These are phyloP conservation scores for Suillia variegata DNA, from an alignment of 2,888 invertebrate species.

Conservation along the genomic window DNA sequence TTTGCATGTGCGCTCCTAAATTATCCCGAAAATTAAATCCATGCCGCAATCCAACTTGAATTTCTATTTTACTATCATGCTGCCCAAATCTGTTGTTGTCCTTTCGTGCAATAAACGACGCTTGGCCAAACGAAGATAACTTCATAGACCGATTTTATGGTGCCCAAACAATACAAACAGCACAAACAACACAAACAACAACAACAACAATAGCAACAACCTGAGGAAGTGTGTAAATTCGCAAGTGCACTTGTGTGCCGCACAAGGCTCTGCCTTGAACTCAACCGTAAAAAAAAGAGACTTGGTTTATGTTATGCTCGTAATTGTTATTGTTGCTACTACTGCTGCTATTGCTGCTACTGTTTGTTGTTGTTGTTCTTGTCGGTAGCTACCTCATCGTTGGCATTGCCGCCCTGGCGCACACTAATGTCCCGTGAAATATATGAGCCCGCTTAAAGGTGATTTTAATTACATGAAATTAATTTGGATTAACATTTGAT, in stretches of 20 bases:
- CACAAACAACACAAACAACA: no score
- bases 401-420: background rate
- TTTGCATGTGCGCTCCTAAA: no score
- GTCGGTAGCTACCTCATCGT: background rate
- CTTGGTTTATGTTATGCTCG: no score
- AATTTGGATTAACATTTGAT: slow-evolving; percentile 60
- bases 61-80: no score
- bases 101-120: background rate
- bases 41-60: no score
- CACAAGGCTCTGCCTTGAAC: background rate
- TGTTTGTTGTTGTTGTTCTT: background rate
- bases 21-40: no score
- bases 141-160: background rate
- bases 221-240: slow-evolving; percentile 11
- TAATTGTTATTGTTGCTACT: background rate
- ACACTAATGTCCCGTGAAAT: slow-evolving; percentile 32
- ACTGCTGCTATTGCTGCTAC: background rate
- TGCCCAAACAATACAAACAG: no score
- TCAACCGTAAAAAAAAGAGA: background rate
- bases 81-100: no score
- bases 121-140: background rate
- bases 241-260: slow-evolving; percentile 6
- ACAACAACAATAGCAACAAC: no score
- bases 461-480: slow-evolving; percentile 59
- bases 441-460: slow-evolving; percentile 50